Evolutionary conservation across 2,113 vertebrate species (phyloP), one percentile per base, ranked within the genome.

Genomic region (Eonycteris spelaea): DNA sequence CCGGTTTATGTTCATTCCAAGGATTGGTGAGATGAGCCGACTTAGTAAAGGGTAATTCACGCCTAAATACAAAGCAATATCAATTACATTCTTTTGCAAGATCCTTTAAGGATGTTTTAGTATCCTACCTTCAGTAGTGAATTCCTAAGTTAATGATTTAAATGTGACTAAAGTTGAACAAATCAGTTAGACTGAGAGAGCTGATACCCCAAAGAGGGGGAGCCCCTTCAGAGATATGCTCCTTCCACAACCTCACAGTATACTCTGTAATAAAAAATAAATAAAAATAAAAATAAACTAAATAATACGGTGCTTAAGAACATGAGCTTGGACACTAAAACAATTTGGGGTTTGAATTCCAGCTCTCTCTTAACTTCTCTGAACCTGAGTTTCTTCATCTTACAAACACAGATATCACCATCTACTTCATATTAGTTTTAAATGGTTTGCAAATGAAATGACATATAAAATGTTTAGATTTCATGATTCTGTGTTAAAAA

Each of bases 1-100:
- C 99, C 1, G 99, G 99, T 86, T 99, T 99, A 98, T 99, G 99
- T 98, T 99, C 99, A 1, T 99, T 99, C 99, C 99, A 99, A 91
- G 99, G 99, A 98, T 99, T 99, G 94, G 99, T 99, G 97, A 99
- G 99, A 96, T 99, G 99, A 97, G 99, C 99, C 0, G 99, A 99
- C 97, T 99, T 99, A 3, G 99, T 99, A 98, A 99, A 99, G 0
- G 99, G 99, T 89, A 99, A 98, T 97, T 99, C 99, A 90, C 99
- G 98, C 98, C 99, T 99, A 98, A 97, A 98, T 40, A 96, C 73
- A 98, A 98, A 98, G 95, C 65, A 91, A 51, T 51, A 97, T 40
- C 73, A 95, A 90, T 98, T 97, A 97, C 0, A 93, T 73, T 35
- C 67, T 82, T 98, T 94, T 70, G 55, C 1, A 78, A 80, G 84